Conservation (phyloP, 2,113 vertebrate species). For the Aptenodytes patagonicus region DNA sequence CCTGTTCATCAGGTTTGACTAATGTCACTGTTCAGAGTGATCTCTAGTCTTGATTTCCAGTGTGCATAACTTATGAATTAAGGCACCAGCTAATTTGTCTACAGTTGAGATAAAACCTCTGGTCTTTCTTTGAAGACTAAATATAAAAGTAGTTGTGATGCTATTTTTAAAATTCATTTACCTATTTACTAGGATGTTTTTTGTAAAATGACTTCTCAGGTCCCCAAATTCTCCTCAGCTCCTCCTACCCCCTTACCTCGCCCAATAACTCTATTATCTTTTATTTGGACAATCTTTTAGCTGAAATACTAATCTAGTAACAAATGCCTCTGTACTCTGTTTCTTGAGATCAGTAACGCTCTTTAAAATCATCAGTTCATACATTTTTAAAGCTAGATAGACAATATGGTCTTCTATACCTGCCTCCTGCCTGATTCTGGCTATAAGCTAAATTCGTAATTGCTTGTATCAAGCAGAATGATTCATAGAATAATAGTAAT, state of each 20-base stretch:
- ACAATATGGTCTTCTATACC: background rate
- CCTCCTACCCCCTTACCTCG: background rate
- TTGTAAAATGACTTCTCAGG: background rate
- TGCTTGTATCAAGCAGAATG: background rate
- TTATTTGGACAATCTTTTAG: background rate
- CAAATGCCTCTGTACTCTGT: background rate
- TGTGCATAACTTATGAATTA: background rate
- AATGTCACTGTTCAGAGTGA: background rate
- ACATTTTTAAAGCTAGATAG: background rate
- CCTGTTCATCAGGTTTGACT: background rate
- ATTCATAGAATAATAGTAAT: background rate
- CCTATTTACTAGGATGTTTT: background rate
- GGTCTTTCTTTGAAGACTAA: background rate
- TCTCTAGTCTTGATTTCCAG: background rate
- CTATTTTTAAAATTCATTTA: background rate
- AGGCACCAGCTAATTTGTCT: background rate
- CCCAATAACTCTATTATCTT: background rate
- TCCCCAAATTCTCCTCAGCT: background rate
- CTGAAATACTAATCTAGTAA: background rate
- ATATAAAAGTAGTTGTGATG: background rate
- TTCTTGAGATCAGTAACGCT: background rate
- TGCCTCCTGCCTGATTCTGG: background rate
- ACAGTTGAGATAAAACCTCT: background rate
- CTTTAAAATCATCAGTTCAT: background rate
- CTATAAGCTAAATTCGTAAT: background rate